Conservation (phyloP, 1,140 invertebrate species). For the Zophobas atratus region DNA sequence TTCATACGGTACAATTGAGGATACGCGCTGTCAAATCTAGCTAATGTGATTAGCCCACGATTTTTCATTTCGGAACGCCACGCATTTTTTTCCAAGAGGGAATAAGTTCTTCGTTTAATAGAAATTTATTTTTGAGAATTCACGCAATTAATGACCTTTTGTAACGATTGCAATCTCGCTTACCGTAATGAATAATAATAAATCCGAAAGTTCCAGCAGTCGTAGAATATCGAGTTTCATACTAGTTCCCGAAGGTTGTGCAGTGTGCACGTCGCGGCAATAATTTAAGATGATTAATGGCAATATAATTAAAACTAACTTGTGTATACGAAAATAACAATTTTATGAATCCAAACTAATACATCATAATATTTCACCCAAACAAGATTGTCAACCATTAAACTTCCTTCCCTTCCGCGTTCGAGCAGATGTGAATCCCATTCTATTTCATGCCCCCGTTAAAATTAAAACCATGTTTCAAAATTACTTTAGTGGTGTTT, state of each 20-base stretch:
- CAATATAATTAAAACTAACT: slow-evolving; percentile 43
- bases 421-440: slow-evolving; percentile 47
- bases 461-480: slow-evolving; percentile 66
- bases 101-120: too few species aligned
- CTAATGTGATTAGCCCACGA: slow-evolving; percentile 10
- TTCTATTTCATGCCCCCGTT: slow-evolving; percentile 53
- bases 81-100: too few species aligned
- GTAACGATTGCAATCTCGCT: too few species aligned
- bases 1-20: slow-evolving; percentile 21
- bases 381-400: slow-evolving; percentile 50
- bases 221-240: background rate
- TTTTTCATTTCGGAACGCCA: too few species aligned
- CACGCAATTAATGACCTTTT: too few species aligned
- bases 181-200: too few species aligned
- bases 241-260: slow-evolving; percentile 7
- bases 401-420: slow-evolving; percentile 49
- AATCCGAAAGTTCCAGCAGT: background rate
- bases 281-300: slow-evolving; percentile 45
- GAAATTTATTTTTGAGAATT: too few species aligned
- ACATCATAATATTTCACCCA: slow-evolving; percentile 47
- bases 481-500: slow-evolving; percentile 66
- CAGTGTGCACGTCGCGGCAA: slow-evolving; percentile 13
- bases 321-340: slow-evolving; percentile 42
- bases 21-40: slow-evolving; percentile 10
- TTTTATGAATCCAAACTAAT: slow-evolving; percentile 47